These are phyloP conservation scores for Glossophaga mutica DNA, from an alignment of 2,797 vertebrate species.

Conservation along the genomic window DNA sequence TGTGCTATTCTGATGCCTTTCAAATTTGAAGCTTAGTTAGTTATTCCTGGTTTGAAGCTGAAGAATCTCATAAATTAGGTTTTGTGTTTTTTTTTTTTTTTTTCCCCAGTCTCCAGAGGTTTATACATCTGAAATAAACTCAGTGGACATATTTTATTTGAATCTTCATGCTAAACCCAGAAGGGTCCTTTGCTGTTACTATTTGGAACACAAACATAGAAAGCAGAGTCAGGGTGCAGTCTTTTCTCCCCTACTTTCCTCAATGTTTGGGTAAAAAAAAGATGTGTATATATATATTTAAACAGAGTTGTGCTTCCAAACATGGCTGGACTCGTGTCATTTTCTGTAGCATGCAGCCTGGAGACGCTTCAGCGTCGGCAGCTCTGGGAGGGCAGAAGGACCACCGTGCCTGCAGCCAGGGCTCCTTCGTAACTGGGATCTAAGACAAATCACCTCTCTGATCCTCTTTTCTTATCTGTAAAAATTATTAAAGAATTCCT, in stretches of 20 bases:
- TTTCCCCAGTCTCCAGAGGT: neutral
- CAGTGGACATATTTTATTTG: neutral
- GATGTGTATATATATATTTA: neutral
- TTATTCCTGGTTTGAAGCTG: conserved; percentile 8
- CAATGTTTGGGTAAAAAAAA: neutral
- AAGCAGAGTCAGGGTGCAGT: neutral
- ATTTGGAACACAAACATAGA: neutral
- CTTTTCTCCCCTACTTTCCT: neutral
- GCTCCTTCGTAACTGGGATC: neutral
- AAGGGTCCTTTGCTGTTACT: neutral
- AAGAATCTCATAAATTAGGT: conserved; percentile 15
- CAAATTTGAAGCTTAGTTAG: conserved; percentile 1
- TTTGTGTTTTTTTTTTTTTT: neutral
- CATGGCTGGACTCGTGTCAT: neutral
- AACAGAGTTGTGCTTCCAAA: neutral
- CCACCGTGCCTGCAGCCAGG: neutral
- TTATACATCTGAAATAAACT: neutral
- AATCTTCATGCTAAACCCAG: neutral
- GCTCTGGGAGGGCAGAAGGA: neutral
- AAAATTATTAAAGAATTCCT: neutral
- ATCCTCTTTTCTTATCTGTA: neutral
- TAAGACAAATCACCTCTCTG: neutral
- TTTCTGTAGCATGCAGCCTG: neutral
- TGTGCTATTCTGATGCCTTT: conserved; percentile 26
- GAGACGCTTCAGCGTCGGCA: neutral